A percentile compares a stretch with the other conserved stretches of the same genome.
Conservation (phyloP, 2,797 vertebrate species). For the Numenius phaeopus region DNA sequence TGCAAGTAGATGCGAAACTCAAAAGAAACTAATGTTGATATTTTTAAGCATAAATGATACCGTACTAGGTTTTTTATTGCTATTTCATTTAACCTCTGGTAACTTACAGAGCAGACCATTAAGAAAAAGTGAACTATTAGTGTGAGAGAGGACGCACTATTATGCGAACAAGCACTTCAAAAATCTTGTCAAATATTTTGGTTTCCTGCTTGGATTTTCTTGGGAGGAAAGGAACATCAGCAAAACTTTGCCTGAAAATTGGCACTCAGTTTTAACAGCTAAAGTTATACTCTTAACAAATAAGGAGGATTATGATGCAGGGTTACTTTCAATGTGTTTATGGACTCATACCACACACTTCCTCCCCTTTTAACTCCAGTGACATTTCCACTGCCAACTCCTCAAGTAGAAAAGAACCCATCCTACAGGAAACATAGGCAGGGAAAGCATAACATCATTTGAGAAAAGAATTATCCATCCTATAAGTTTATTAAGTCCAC, state of each 20-base stretch:
- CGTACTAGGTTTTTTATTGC: not conserved
- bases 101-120: not conserved
- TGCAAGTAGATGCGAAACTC: not conserved
- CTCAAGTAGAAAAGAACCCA: not conserved
- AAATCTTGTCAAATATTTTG: not conserved
- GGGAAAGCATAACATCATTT: not conserved
- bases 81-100: not conserved
- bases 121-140: not conserved
- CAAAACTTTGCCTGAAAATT: not conserved
- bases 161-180: not conserved
- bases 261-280: not conserved
- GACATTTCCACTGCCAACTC: not conserved
- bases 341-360: not conserved
- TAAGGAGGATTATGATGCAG: not conserved
- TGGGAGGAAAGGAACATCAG: not conserved
- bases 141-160: not conserved
- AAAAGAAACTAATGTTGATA: not conserved
- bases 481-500: not conserved
- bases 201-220: not conserved
- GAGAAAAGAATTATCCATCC: not conserved
- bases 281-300: not conserved
- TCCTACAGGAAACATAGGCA: not conserved
- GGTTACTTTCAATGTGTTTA: not conserved
- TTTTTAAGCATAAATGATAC: not conserved
- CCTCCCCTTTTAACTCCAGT: not conserved